Base-by-base conservation (phyloP, 2,888 invertebrate genomes). In the Alsophila aescularia region DNA sequence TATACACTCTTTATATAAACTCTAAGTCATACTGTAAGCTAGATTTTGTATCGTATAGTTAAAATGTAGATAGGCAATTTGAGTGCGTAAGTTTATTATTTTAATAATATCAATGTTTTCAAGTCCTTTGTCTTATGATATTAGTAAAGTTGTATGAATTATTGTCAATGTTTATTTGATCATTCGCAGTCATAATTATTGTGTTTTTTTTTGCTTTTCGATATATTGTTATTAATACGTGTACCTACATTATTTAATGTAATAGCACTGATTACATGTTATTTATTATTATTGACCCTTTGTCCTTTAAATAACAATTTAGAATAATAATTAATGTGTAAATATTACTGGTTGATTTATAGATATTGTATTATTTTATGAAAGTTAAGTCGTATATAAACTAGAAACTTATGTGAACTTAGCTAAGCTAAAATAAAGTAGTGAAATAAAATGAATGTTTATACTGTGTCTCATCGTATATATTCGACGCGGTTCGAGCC, bases 1-100 rank as follows among this genome's bases (percentile, higher is more conserved):
- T 91, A 90, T 91, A 91, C 84, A 91, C 83, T 89, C 85, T 85
- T 83, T 85, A 82, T 87, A 86, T 84, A 82, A 24, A 75, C 70
- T 76, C 72, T 85, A 86, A 85, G 81, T 81, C 73, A 71, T 79
- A 83, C 64, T 66, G 78, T 90, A 88, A 86, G 85, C 77, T 87
- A 87, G 85, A 83, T 80, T 81, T 81, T 81, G 75, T 81, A 81
- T 76, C 52, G 56, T 62, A 48, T 52, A 50, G 31, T 51, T 52
- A 48, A 58, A 49, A 57, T 36, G 10, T 37, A 31, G 36, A 15
- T 56, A 48, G 39, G 41, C 39, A 35, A 36, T 43, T n/a, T n/a
- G n/a, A n/a, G n/a, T 18, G 27, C 36, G 41, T 31, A 32, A 27
- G 32, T 29, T 43, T 6, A 12, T 32, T 16, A 16, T 29, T 36